phyloP scores from a whole-genome alignment of 2,888 invertebrate genomes.

The Cephus pulcher region DNA sequence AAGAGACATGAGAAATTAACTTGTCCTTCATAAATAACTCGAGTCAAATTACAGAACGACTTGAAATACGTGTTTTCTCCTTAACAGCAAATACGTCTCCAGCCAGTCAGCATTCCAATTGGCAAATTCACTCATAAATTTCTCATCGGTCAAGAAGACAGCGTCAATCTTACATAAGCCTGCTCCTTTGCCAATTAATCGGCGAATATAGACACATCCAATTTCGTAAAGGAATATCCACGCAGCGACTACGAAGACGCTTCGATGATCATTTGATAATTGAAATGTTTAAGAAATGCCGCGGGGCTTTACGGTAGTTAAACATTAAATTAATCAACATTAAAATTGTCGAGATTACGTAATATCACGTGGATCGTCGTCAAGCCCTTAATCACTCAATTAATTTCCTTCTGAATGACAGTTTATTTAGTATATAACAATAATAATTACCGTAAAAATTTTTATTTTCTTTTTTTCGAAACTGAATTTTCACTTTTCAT shows the following conservation, averaged over 20 bases:
- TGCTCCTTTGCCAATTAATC: not conserved
- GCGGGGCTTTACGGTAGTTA: not conserved
- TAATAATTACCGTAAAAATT: not conserved
- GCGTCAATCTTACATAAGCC: not conserved
- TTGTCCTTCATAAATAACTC: not conserved
- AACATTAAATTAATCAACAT: not conserved
- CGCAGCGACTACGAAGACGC: not conserved
- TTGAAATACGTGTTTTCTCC: not conserved
- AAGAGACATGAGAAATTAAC: not conserved
- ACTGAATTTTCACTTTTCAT: not conserved
- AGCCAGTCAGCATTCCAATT: not conserved
- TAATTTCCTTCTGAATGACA: not conserved
- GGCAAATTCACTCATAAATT: not conserved
- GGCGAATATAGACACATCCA: not conserved
- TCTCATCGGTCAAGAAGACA: not conserved
- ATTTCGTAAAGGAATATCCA: not conserved
- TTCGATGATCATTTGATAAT: not conserved
- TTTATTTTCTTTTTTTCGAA: not conserved
- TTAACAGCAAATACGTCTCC: not conserved
- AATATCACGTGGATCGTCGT: not conserved
- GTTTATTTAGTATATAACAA: not conserved
- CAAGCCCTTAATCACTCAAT: not conserved
- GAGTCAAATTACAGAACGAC: not conserved
- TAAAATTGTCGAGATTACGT: not conserved
- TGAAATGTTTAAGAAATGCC: not conserved